Percentiles rank a stretch among this genome's conserved stretches.
Conservation (phyloP, 2,888 invertebrate genomes). For the Tetropium fuscum region DNA sequence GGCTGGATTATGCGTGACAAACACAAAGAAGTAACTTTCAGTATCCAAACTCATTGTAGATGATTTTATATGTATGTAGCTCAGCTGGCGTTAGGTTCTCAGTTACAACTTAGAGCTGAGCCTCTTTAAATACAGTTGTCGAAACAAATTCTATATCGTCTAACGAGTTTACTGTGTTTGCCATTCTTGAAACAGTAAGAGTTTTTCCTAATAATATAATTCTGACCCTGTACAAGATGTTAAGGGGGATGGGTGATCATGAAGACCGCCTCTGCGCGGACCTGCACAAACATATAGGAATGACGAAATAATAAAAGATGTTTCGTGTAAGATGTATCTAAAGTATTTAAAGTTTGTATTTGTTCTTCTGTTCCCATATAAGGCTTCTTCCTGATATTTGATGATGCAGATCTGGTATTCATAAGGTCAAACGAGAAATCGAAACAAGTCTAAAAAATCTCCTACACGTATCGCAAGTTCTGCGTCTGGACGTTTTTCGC, state of each 20-base stretch:
- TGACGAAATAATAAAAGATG: slow-evolving; percentile 1
- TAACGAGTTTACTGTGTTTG: slow-evolving; percentile 4
- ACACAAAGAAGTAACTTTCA: not conserved
- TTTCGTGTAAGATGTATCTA: not conserved
- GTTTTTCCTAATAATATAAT: slow-evolving; percentile 36
- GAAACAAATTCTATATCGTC: slow-evolving; percentile 5
- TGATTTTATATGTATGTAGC: not conserved
- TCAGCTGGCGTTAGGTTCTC: not conserved
- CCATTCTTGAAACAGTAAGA: not conserved
- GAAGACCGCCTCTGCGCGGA: slow-evolving; percentile 25
- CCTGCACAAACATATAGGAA: not conserved
- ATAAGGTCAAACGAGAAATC: no score
- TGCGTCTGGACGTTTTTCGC: no score
- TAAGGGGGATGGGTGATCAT: slow-evolving; percentile 35
- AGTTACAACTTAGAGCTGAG: not conserved
- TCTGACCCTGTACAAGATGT: slow-evolving; percentile 29
- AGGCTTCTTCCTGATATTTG: slow-evolving; percentile 6
- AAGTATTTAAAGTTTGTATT: not conserved
- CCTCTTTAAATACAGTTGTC: not conserved
- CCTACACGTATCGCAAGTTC: slow-evolving; percentile 4
- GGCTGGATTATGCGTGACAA: not conserved
- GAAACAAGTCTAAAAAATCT: slow-evolving; percentile 5
- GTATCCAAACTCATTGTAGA: no score
- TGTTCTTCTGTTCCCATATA: slow-evolving; percentile 11
- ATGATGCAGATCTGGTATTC: not conserved